Percentiles rank a stretch among this genome's conserved stretches.
These are phyloP conservation scores for Orientallactaga bullata DNA, from an alignment of 2,113 vertebrate species.

Conservation along the genomic window DNA sequence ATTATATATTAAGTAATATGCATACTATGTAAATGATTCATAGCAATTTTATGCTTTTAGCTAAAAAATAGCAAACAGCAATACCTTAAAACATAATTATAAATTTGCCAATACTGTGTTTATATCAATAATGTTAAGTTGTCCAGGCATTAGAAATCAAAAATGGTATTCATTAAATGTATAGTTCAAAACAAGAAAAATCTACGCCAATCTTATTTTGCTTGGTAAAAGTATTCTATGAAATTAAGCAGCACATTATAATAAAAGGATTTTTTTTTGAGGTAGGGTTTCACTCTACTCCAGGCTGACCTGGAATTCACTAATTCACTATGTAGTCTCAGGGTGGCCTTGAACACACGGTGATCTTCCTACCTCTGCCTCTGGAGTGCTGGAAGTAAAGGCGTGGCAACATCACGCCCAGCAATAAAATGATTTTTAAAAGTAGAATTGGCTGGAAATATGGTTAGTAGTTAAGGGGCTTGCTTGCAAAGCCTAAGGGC, in stretches of 20 bases:
- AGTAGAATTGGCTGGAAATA: too few species aligned
- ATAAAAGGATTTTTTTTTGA: background rate
- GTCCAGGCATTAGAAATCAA: background rate
- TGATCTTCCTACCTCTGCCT: too few species aligned
- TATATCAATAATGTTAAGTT: conserved; percentile 15
- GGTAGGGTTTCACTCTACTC: too few species aligned
- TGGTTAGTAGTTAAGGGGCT: too few species aligned
- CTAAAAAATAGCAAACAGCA: background rate
- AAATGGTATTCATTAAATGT: background rate
- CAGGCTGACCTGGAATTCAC: too few species aligned
- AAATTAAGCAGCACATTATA: background rate
- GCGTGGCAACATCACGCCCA: too few species aligned
- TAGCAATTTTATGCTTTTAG: background rate
- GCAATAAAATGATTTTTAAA: background rate
- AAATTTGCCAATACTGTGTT: background rate
- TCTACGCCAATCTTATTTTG: background rate
- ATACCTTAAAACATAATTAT: background rate
- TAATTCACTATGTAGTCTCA: too few species aligned
- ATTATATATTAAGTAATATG: background rate
- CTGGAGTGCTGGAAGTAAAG: too few species aligned
- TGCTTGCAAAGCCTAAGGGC: too few species aligned
- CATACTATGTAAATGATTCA: background rate
- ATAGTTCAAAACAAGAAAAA: background rate
- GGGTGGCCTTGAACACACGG: too few species aligned
- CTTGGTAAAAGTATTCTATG: background rate